phyloP scores from a whole-genome alignment of 2,888 invertebrate species.

The Tiphia femorata region DNA sequence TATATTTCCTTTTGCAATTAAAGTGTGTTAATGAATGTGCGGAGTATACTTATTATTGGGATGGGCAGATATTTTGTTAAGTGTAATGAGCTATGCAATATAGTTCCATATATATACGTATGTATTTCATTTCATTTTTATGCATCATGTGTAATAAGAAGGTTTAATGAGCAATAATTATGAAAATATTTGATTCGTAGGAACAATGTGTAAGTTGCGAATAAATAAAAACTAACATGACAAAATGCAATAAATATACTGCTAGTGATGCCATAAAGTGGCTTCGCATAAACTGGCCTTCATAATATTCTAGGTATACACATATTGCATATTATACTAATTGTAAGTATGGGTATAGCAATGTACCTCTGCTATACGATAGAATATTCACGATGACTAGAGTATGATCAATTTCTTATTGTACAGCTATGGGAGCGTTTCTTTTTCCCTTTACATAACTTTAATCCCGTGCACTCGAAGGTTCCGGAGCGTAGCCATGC shows the following conservation, averaged over 20 bases:
- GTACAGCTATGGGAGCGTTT: constrained; percentile 56
- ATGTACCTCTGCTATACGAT: constrained; percentile 31
- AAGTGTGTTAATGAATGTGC: no score
- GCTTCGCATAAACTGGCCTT: not conserved
- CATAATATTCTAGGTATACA: constrained; percentile 1
- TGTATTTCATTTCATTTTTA: not conserved
- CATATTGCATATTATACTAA: constrained; percentile 3
- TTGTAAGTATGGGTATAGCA: constrained; percentile 7
- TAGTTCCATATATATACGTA: constrained; percentile 6
- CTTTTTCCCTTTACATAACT: constrained; percentile 49
- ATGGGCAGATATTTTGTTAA: not conserved
- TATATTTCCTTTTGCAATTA: not conserved
- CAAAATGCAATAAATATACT: not conserved
- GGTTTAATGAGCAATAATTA: no score
- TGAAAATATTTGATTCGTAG: no score
- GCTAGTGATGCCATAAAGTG: not conserved
- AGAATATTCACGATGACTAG: constrained; percentile 49
- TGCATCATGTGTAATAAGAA: not conserved
- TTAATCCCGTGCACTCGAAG: constrained; percentile 13
- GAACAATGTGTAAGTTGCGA: no score
- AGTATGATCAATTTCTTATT: constrained; percentile 40
- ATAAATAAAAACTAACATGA: not conserved
- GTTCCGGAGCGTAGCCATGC: no score
- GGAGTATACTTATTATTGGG: not conserved
- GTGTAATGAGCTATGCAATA: not conserved